Conservation (phyloP, 1,140 invertebrate species). For the Reticulitermes speratus region DNA sequence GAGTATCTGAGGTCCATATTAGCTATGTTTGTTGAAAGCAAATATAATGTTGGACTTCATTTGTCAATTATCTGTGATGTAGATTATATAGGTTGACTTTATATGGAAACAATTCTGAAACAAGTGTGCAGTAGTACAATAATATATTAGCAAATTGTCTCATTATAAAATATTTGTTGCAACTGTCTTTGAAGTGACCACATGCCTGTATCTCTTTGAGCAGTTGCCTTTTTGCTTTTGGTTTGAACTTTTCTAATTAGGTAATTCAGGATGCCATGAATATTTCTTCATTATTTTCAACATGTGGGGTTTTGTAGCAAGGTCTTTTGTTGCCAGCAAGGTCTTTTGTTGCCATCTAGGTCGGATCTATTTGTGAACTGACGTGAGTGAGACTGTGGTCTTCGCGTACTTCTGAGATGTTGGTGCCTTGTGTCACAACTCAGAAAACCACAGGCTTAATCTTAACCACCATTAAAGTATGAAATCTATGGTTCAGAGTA, state of each 20-base stretch:
- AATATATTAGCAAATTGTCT: neutral
- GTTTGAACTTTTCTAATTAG: neutral
- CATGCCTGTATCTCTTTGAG: neutral
- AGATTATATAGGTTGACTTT: neutral
- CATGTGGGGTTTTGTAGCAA: neutral
- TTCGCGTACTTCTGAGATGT: too few species aligned
- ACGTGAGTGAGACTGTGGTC: too few species aligned
- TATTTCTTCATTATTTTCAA: neutral
- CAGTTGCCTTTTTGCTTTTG: neutral
- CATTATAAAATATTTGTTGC: neutral
- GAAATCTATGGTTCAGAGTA: too few species aligned
- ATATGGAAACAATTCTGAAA: neutral
- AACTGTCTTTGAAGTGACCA: neutral
- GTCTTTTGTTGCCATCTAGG: neutral
- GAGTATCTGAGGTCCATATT: neutral
- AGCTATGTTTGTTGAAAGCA: neutral
- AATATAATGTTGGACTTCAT: neutral
- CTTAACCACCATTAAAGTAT: too few species aligned
- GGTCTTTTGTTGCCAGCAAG: neutral
- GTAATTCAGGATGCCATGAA: neutral
- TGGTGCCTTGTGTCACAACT: too few species aligned
- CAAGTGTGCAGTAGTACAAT: neutral
- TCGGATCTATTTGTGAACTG: too few species aligned
- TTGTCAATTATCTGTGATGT: conserved; percentile 12
- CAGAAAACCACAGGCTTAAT: too few species aligned